Conservation (phyloP, 2,888 invertebrate species). For the Masnerella sp. region DNA sequence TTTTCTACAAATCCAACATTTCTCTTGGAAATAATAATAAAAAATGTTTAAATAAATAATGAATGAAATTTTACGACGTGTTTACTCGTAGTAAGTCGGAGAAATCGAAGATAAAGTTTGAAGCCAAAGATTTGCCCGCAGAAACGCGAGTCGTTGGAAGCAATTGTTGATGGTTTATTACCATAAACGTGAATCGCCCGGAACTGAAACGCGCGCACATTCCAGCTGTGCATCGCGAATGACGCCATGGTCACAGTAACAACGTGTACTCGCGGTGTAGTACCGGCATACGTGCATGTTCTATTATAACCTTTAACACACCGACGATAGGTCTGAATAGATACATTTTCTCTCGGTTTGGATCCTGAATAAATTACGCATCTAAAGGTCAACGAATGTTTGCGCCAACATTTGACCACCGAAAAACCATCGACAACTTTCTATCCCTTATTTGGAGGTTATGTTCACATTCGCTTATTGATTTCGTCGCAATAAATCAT, state of each 20-base stretch:
- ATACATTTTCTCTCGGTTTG: conserved; percentile 61
- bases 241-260: conserved; percentile 52
- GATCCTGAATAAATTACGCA: conserved; percentile 70
- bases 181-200: conserved; percentile 53
- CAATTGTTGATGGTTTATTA: conserved; percentile 55
- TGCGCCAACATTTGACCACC: conserved; percentile 47
- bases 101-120: too few relatives aligned
- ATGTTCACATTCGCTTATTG: too few relatives aligned
- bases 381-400: conserved; percentile 71
- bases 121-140: too few relatives aligned
- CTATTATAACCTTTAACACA: conserved; percentile 66
- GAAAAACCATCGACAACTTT: too few relatives aligned
- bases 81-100: too few relatives aligned
- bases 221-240: conserved; percentile 43
- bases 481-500: too few relatives aligned
- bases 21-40: too few relatives aligned
- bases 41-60: too few relatives aligned
- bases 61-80: too few relatives aligned
- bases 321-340: conserved; percentile 56
- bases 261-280: conserved; percentile 46
- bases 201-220: conserved; percentile 52
- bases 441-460: too few relatives aligned
- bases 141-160: conserved; percentile 33
- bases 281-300: conserved; percentile 56
- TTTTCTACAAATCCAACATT: too few relatives aligned